Evolutionary conservation across 2,888 invertebrate genomes (phyloP).

Genomic region (Chrysotoxum bicinctum): DNA sequence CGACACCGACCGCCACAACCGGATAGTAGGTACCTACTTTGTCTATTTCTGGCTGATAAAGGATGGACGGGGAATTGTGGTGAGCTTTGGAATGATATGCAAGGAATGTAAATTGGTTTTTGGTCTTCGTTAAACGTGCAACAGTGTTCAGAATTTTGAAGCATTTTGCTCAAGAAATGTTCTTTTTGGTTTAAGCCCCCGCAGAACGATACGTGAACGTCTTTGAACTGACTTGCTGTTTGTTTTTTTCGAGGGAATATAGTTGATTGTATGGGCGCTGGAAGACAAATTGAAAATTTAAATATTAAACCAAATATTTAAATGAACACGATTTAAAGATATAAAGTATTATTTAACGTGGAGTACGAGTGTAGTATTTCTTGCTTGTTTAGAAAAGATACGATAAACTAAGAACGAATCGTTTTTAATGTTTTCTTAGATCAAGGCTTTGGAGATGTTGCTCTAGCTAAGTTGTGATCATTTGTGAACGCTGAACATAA

Average conservation of each 20-base stretch:
- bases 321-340: neutral
- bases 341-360: neutral
- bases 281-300: conserved; percentile 63
- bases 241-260: conserved; percentile 26
- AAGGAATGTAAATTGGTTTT: conserved; percentile 71
- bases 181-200: conserved; percentile 14
- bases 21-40: conserved; percentile 26
- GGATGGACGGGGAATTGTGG: conserved; percentile 25
- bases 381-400: no score
- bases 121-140: conserved; percentile 70
- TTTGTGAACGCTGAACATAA: no score
- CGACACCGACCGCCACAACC: neutral
- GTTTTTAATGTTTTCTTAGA: neutral
- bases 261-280: conserved; percentile 44
- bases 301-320: conserved; percentile 21
- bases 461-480: no score
- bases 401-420: neutral
- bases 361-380: no score
- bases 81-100: conserved; percentile 40
- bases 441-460: no score
- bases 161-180: conserved; percentile 57
- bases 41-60: conserved; percentile 40
- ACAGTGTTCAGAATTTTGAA: conserved; percentile 67
- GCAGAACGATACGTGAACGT: neutral
- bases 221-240: neutral